Percentiles rank a stretch among this genome's conserved stretches.
phyloP scores from a whole-genome alignment of 2,113 vertebrate genomes.

The Rhodinocichla rosea region DNA sequence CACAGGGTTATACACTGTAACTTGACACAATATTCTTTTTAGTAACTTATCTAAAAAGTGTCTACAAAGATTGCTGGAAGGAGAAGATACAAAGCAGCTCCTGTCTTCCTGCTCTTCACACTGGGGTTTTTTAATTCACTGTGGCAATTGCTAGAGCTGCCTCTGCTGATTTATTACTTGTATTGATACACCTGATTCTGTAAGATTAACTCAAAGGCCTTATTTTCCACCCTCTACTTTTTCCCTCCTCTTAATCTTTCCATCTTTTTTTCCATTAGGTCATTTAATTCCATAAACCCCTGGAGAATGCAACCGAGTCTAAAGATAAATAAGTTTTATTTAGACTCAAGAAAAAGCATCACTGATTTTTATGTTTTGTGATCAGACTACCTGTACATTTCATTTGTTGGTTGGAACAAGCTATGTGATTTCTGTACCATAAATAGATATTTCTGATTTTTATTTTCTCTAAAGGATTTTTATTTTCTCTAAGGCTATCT shows the following conservation, averaged over 20 bases:
- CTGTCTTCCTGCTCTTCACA: background rate
- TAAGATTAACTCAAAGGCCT: background rate
- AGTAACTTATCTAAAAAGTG: background rate
- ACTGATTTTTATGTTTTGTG: background rate
- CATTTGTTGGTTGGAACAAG: background rate
- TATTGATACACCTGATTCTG: background rate
- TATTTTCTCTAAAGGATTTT: background rate
- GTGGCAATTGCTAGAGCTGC: background rate
- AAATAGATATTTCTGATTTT: background rate
- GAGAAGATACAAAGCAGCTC: background rate
- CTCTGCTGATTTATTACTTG: background rate
- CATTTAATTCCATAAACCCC: background rate
- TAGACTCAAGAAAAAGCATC: background rate
- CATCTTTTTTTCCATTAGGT: background rate
- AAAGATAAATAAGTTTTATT: background rate
- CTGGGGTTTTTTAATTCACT: background rate
- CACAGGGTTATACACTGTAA: background rate
- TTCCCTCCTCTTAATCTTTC: background rate
- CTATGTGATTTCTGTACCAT: background rate
- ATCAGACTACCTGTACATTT: background rate
- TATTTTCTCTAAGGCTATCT: background rate
- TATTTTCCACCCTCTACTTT: background rate
- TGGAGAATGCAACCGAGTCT: background rate
- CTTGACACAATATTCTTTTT: background rate
- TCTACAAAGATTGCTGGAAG: background rate